Conservation (phyloP, 2,113 vertebrate genomes). For the Sapajus apella region DNA sequence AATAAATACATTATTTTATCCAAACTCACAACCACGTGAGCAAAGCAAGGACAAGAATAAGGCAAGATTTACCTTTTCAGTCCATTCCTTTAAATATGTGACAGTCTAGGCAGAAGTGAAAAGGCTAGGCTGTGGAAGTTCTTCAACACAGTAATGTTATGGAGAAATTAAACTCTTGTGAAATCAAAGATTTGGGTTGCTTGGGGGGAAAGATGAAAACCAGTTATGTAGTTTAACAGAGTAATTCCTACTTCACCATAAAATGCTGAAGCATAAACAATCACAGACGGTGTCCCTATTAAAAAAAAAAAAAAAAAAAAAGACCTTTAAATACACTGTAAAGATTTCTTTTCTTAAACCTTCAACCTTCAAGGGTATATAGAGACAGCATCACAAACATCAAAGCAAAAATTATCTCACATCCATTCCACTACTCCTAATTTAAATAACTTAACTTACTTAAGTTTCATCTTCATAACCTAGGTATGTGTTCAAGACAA, state of each 20-base stretch:
- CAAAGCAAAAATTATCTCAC: slow-evolving; percentile 7
- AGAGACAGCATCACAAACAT: not conserved
- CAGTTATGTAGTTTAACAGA: not conserved
- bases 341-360: not conserved
- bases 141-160: not conserved
- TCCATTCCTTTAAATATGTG: not conserved
- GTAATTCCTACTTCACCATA: not conserved
- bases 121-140: not conserved
- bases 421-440: not conserved
- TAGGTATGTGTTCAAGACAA: not conserved
- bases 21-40: not conserved
- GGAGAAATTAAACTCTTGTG: slow-evolving; percentile 21
- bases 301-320: not conserved
- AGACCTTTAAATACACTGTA: not conserved
- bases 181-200: not conserved
- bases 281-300: not conserved
- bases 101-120: not conserved
- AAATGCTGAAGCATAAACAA: not conserved
- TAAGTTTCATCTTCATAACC: not conserved
- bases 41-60: slow-evolving; percentile 11
- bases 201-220: not conserved
- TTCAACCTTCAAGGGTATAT: not conserved
- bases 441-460: not conserved
- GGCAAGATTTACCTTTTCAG: not conserved
- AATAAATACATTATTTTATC: not conserved